These are phyloP conservation scores for Syrrhaptes paradoxus DNA, from an alignment of 2,113 vertebrate species.

Conservation along the genomic window DNA sequence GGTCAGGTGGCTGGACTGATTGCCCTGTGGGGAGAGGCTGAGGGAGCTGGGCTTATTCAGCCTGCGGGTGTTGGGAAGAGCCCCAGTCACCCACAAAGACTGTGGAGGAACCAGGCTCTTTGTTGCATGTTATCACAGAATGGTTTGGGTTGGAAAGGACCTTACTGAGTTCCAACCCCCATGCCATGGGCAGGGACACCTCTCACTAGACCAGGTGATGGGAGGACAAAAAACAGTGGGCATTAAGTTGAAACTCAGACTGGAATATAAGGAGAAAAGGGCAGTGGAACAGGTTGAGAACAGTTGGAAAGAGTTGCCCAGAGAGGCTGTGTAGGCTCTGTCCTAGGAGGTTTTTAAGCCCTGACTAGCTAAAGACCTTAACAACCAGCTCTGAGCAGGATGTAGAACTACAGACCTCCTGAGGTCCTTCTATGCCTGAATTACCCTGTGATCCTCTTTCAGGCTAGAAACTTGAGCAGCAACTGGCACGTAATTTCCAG, in stretches of 20 bases:
- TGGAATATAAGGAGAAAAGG: neutral
- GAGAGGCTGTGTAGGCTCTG: neutral
- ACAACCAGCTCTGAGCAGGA: neutral
- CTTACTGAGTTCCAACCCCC: no score
- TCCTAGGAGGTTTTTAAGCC: neutral
- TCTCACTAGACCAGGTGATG: no score
- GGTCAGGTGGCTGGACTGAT: neutral
- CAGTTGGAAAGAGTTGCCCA: neutral
- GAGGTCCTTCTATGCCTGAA: no score
- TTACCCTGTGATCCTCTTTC: neutral
- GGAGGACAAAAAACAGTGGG: neutral
- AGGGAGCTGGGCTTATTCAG: neutral
- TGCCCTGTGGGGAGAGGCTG: neutral
- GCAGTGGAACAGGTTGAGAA: neutral
- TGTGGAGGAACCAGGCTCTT: neutral
- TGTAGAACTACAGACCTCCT: fast-evolving
- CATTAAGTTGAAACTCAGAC: neutral
- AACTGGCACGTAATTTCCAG: neutral
- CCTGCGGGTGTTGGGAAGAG: neutral
- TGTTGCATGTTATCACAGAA: neutral
- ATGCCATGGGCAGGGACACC: no score
- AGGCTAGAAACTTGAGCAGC: neutral
- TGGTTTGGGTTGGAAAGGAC: no score
- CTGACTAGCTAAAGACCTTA: neutral
- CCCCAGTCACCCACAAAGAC: neutral